Base-by-base conservation (phyloP, 30 jellyfish, hydroid and myxozoan species). In the Aurelia aurita complex sp. Pacific region DNA sequence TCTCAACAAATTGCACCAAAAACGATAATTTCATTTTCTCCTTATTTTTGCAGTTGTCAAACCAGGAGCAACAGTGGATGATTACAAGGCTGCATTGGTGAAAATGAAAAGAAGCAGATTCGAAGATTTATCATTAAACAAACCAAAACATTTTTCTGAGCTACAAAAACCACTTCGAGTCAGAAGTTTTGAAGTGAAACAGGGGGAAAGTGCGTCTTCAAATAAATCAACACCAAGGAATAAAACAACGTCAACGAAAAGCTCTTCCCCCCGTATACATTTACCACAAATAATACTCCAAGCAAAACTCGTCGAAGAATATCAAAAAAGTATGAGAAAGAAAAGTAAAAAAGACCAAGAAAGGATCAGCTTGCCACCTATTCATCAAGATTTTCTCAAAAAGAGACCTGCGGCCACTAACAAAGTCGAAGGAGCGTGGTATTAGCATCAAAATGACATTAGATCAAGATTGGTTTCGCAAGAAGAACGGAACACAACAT, bases 41-140 rank as follows among this genome's bases (percentile, higher is more conserved):
- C 14, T 46, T 46, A 46, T 6, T 16, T 17, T 84, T 73, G 4
- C 67, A 84, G 93, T 51, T 11, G 53, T 84, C 2, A 84, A 61
- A 68, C 82, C 73, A 5, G 82, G 87, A 15, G 82, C 63, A 61
- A 42, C 80, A 17, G 54, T 42, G 46, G 16, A 55, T 64, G 78
- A 84, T 29, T 73, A 73, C 76, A 67, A 18, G 4, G 76, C 77
- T 18, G 46, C 54, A 36, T 50, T 71, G 11, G 36, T 73, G 65
- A 62, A 46, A 17, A 46, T 84, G 64, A 72, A 81, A 14, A 73
- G 82, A 55, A 77, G 50, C 66, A 77, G 84, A 29, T 84, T 84
- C 76, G 40, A 73, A 16, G 59, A 68, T 50, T 54, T 84, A 40
- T 73, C 93, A 50, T 52, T 84, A 77, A 50, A 69, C 38, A 84